Conservation (phyloP, 2,113 vertebrate genomes). For the Sylvilagus bachmani region DNA sequence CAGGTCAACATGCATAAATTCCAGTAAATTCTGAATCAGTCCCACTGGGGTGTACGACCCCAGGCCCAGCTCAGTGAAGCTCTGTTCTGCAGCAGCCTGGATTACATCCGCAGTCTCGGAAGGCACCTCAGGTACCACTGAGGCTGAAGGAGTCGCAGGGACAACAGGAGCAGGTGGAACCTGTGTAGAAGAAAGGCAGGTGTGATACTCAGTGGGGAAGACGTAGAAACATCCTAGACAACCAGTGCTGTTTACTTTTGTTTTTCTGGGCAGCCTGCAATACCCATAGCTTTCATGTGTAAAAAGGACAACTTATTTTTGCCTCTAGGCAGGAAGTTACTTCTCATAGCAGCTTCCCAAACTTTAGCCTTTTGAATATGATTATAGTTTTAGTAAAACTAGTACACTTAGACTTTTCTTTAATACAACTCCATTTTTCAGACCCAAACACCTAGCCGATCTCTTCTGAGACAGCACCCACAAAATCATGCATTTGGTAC, state of each 20-base stretch:
- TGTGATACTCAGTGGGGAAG: not conserved
- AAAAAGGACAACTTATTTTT: slow-evolving; percentile 17
- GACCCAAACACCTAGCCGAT: not conserved
- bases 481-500: not conserved
- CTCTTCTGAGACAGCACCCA: not conserved
- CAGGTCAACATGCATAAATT: slow-evolving; percentile 90
- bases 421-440: not conserved
- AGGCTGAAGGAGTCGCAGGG: slow-evolving; percentile 75
- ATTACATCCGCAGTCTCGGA: slow-evolving; percentile 77
- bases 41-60: slow-evolving; percentile 91
- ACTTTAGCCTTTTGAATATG: not conserved
- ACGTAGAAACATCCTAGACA: not conserved
- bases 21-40: slow-evolving; percentile 92
- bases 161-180: slow-evolving; percentile 74
- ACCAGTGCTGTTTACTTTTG: not conserved
- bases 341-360: not conserved
- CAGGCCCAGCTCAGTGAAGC: slow-evolving; percentile 91
- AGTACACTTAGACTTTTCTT: not conserved
- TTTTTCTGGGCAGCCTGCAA: not conserved
- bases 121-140: slow-evolving; percentile 81
- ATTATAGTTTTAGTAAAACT: not conserved
- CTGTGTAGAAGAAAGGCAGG: slow-evolving; percentile 66
- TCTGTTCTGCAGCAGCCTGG: slow-evolving; percentile 86
- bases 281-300: not conserved
- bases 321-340: slow-evolving; percentile 8